phyloP scores from a whole-genome alignment of 2,888 invertebrate species.

The Elegia similella region DNA sequence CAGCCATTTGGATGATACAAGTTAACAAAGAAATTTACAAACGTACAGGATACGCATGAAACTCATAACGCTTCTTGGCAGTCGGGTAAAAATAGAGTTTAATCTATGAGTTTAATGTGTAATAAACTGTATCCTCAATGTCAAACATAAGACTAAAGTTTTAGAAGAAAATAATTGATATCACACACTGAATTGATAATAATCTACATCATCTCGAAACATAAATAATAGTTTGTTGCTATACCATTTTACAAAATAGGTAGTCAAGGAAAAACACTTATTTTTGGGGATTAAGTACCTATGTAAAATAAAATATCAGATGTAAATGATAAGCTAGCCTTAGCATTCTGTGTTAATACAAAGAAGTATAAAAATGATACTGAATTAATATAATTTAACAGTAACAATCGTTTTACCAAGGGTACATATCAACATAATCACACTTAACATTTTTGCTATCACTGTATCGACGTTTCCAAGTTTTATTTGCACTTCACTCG shows the following conservation, averaged over 20 bases:
- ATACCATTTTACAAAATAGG: neutral
- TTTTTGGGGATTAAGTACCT: too few relatives aligned
- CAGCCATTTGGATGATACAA: too few relatives aligned
- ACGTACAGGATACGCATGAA: too few relatives aligned
- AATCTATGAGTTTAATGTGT: too few relatives aligned
- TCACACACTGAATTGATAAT: neutral
- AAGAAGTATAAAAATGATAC: too few relatives aligned
- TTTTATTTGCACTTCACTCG: conserved; percentile 5
- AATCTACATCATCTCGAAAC: neutral
- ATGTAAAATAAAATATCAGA: too few relatives aligned
- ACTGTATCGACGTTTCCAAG: conserved; percentile 9
- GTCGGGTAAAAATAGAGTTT: too few relatives aligned
- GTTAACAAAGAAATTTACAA: too few relatives aligned
- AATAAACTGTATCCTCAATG: neutral
- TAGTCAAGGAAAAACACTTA: neutral
- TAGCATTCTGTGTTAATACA: too few relatives aligned
- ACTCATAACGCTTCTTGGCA: too few relatives aligned
- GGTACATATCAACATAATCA: neutral
- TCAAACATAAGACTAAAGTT: neutral
- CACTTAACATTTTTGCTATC: conserved; percentile 4
- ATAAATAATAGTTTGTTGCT: neutral
- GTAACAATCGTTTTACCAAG: neutral
- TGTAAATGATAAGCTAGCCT: too few relatives aligned
- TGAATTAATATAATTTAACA: neutral
- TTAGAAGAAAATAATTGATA: neutral